Evolutionary conservation across 2,888 invertebrate species (phyloP), one percentile per base, ranked within the genome.

Genomic region (Tolmerus cingulatus): DNA sequence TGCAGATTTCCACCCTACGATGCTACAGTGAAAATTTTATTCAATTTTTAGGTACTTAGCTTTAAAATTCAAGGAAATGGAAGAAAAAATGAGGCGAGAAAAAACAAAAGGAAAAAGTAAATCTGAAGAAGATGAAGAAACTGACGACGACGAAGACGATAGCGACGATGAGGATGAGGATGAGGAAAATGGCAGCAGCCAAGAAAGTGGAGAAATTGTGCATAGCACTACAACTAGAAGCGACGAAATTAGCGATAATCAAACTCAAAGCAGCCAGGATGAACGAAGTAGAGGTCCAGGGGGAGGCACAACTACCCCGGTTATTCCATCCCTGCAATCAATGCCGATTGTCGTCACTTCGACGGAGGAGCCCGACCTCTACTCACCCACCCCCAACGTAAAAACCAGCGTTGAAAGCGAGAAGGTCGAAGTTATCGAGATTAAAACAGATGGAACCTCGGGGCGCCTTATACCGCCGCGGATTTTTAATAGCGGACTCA

Each of bases 61-160:
- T 14, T 93, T 96, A 87, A 97, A 97, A 91, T 97, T 97, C 91
- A 95, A 96, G 93, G 97, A 97, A 92, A 96, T 97, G 95, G 97
- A 97, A 92, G 96, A 96, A 89, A 96, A 96, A 92, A 94, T 96
- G 93, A 95, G 94, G 87, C 94, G 95, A 90, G 94, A 95, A 89
- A 96, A 96, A 89, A 95, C 95, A 89, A 95, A 94, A 90, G 93
- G 93, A 89, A 90, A 91, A 86, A 90, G 89, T 46, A 87, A 88
- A 84, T 87, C 87, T 79, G 88, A 91, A 86, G 91, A 93, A 87
- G 92, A 93, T 4, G 90, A 90, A 7, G 92, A 92, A 66, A 86
- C 88, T 8, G 87, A 88, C 77, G 87, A 87, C 27, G 82, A 88
- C 57, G 88, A 89, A 46, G 89, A 89, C 55, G 87, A 88, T 1